Evolutionary conservation across 1,140 invertebrate genomes (phyloP), one percentile per base, ranked within the genome.

Genomic region (Leptopilina boulardi): DNA sequence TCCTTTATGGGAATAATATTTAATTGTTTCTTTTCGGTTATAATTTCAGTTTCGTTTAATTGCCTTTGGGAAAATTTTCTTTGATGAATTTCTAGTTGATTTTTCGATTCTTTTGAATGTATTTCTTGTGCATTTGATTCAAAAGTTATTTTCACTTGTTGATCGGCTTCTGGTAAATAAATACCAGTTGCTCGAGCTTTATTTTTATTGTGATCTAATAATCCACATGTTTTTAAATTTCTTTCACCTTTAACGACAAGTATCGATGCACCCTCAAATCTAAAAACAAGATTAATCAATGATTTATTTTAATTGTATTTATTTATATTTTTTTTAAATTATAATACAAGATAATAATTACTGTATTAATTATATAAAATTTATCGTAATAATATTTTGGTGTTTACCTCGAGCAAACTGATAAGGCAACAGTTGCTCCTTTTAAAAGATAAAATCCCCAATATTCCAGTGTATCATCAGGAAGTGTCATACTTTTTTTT

Each of bases 361-460:
- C n/a, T n/a, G n/a, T n/a, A n/a, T n/a, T n/a, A n/a, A n/a, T n/a
- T n/a, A n/a, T n/a, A n/a, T n/a, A n/a, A n/a, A n/a, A n/a, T n/a
- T n/a, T n/a, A n/a, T n/a, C n/a, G 34, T 47, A n/a, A 3, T 47
- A 15, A n/a, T 47, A n/a, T n/a, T 18, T 18, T 51, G 0, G 1
- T 41, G 66, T 54, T 78, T 93, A 95, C 89, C 95, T 93, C 54
- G 96, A 96, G 89, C 96, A 97, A 44, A 96, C 94, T 80, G 95
- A 95, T 9, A 97, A 89, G 70, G 92, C 92, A 1, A 97, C 95
- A 15, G 92, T 93, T 13, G 96, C 95, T 18, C 95, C 96, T 87
- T 93, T 93, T 23, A 96, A 92, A 15, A 97, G 88, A 90, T 95
- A 97, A 91, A 97, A 97, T 23, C 96, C 96, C 96, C 96, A 97